phyloP scores from a whole-genome alignment of 2,888 invertebrate species.

The Imbricaverruca yamaguchii region DNA sequence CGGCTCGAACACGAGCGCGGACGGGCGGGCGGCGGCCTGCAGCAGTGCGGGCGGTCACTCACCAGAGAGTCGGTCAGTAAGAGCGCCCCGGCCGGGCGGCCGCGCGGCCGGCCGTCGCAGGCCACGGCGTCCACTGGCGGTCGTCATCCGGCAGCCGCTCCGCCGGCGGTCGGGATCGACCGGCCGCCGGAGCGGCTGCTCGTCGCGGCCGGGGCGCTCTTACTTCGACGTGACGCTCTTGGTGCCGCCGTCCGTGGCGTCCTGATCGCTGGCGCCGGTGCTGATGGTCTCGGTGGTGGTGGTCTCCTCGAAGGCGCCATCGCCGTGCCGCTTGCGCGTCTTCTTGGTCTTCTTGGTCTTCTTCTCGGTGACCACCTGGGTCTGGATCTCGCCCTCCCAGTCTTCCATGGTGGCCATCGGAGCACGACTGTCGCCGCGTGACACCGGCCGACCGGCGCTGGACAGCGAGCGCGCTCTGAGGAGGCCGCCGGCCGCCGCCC shows the following conservation, averaged over 20 bases:
- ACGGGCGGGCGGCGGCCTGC: no score
- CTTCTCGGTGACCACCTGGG: constrained; percentile 22
- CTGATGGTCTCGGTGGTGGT: constrained; percentile 13
- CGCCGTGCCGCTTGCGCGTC: constrained; percentile 1
- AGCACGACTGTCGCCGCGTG: not conserved
- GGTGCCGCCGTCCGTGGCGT: not conserved
- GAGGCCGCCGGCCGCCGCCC: not conserved
- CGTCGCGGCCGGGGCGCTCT: constrained; percentile 3
- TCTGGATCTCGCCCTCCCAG: constrained; percentile 23
- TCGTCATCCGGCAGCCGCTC: no score
- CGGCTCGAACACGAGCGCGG: no score
- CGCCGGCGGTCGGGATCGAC: no score
- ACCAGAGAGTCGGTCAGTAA: constrained; percentile 5
- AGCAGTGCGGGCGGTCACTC: not conserved
- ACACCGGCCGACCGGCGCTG: not conserved
- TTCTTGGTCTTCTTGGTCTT: constrained; percentile 23
- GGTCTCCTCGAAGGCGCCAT: constrained; percentile 5
- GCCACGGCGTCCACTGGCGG: no score
- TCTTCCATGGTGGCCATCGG: constrained; percentile 13
- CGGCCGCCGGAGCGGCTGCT: no score
- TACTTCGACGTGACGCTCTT: constrained; percentile 6
- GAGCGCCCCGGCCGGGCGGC: constrained; percentile 15
- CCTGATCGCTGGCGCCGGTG: not conserved
- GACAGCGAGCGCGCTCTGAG: not conserved
- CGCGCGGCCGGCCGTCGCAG: not conserved